Percentiles rank a stretch among this genome's conserved stretches.
Conservation (phyloP, 2,113 vertebrate species). For the Actinemys pallida region DNA sequence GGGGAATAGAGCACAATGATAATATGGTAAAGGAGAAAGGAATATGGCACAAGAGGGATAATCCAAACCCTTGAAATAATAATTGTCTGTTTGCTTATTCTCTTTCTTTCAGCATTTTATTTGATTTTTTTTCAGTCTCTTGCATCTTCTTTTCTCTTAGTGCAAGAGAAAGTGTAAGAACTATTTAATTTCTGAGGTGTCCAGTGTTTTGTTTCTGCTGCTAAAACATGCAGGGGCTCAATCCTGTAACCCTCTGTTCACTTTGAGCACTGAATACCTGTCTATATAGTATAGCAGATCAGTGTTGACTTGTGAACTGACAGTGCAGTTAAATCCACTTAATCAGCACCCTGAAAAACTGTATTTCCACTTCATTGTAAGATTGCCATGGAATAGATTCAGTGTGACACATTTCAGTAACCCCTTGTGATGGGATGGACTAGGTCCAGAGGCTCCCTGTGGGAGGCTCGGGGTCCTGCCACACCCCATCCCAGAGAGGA, state of each 20-base stretch:
- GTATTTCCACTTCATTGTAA: neutral
- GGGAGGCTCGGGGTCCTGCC: no score
- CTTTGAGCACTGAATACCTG: neutral
- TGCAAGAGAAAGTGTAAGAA: neutral
- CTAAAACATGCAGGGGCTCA: neutral
- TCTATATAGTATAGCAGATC: neutral
- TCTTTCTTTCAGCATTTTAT: neutral
- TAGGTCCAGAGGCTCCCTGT: no score
- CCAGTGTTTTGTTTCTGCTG: neutral
- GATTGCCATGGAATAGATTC: neutral
- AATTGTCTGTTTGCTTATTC: neutral
- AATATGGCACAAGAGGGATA: neutral
- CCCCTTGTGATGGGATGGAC: neutral
- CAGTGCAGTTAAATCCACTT: neutral
- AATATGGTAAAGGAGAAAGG: neutral
- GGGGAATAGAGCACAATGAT: neutral
- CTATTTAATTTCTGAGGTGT: neutral
- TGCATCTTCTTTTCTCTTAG: neutral
- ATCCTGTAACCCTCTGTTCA: fast-evolving
- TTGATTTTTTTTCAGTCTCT: neutral
- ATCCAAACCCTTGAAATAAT: neutral
- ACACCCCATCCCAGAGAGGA: no score
- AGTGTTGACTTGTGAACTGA: neutral
- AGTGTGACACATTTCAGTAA: neutral
- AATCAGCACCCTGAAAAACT: neutral